Conservation (phyloP, 2,797 vertebrate species). For the Hipposideros larvatus region DNA sequence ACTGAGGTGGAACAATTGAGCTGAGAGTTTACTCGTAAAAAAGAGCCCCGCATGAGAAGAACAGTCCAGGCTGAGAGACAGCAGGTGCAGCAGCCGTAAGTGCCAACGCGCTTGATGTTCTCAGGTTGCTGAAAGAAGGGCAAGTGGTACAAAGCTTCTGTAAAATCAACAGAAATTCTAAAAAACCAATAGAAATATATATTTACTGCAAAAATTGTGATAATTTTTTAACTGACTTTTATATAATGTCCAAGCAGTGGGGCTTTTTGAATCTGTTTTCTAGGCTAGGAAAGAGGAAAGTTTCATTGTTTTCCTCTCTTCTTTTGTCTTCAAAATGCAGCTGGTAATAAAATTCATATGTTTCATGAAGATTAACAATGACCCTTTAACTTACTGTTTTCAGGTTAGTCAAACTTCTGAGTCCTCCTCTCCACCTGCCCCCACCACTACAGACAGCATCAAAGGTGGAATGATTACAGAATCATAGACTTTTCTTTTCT, state of each 20-base stretch:
- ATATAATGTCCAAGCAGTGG: neutral
- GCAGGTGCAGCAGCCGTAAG: neutral
- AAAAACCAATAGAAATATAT: conserved; percentile 17
- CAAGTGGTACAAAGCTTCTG: neutral
- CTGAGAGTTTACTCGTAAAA: neutral
- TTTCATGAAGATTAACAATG: neutral
- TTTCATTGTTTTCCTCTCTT: neutral
- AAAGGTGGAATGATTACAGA: neutral
- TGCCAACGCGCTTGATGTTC: neutral
- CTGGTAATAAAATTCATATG: neutral
- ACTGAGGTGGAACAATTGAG: neutral
- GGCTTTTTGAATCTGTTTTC: conserved; percentile 18
- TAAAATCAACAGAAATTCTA: neutral
- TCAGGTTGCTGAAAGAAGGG: neutral
- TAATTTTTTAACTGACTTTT: conserved; percentile 24
- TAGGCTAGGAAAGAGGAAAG: conserved; percentile 4
- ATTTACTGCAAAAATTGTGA: conserved; percentile 48
- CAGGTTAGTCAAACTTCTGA: neutral
- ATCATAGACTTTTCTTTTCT: neutral
- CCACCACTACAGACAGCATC: neutral
- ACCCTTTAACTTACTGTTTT: neutral
- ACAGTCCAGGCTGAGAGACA: neutral
- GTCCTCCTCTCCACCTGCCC: neutral
- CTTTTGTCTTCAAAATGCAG: conserved; percentile 21
- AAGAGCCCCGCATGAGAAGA: neutral